Base-by-base conservation (phyloP, 2,888 invertebrate species). In the Chrysolina americana region DNA sequence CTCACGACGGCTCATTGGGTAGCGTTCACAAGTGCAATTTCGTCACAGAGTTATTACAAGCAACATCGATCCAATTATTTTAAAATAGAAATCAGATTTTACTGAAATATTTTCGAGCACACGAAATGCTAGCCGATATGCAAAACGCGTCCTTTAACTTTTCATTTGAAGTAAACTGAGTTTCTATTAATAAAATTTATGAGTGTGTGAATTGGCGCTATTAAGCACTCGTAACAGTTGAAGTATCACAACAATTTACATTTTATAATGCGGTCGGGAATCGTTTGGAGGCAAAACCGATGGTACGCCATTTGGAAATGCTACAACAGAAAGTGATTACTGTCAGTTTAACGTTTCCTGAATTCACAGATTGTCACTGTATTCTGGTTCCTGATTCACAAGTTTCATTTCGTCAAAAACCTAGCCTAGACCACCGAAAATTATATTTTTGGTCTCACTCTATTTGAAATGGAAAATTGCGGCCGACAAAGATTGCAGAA, bases 131-230 rank as follows among this genome's bases (percentile, higher is more conserved):
- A 41, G 71, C 44, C 66, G 53, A 59, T 65, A 56, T 41, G 63
- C 68, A 17, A 72, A 48, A 62, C 62, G 65, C 41, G 74, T 74
- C 74, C 74, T 74, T 70, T 65, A 66, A 19, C 47, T 64, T 70
- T 71, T 71, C 64, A 68, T 65, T 74, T 68, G 59, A 74, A 71
- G 74, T 74, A 74, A 74, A 74, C 74, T 68, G 71, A 64, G 70
- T 68, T 73, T 71, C 74, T 74, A 74, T 74, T 74, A 74, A 74
- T 74, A 74, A 53, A 64, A 65, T 74, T 74, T 69, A 71, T 66
- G 71, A 68, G 73, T 71, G 64, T 71, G 47, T 28, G 63, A 70
- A 68, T 74, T 65, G 59, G 41, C 50, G 70, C 65, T 63, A 62
- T 70, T 64, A 62, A 70, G 47, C 56, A 64, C 21, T 64, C 50